phyloP scores from a whole-genome alignment of 2,888 invertebrate genomes.

The Brachyopa scutellaris region DNA sequence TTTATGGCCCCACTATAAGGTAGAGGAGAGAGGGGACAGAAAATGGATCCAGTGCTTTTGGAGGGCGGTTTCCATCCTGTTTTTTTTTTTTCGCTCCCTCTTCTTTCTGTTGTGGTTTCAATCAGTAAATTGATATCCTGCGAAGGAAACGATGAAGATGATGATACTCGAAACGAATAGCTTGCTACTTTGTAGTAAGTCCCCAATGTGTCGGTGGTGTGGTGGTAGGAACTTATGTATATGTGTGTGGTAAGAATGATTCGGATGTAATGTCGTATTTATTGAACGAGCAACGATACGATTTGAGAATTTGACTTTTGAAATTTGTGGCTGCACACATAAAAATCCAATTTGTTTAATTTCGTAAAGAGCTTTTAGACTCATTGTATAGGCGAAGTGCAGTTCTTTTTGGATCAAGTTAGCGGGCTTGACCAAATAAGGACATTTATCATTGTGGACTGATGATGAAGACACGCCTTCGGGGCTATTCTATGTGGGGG shows the following conservation, averaged over 20 bases:
- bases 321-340: slow-evolving; percentile 60
- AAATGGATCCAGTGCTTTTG: background rate
- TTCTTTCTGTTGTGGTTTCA: slow-evolving; percentile 75
- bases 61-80: background rate
- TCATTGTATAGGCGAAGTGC: slow-evolving; percentile 10
- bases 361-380: slow-evolving; percentile 59
- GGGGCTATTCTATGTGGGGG: background rate
- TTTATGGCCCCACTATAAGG: slow-evolving; percentile 24
- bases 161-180: slow-evolving; percentile 51
- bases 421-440: slow-evolving; percentile 48
- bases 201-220: slow-evolving; percentile 26
- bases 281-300: slow-evolving; percentile 33
- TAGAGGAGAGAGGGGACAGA: slow-evolving; percentile 1
- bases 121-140: slow-evolving; percentile 81
- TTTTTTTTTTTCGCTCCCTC: background rate
- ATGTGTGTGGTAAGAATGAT: slow-evolving; percentile 5
- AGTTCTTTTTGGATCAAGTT: slow-evolving; percentile 27
- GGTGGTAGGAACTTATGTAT: background rate
- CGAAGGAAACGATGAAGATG: slow-evolving; percentile 50
- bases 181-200: slow-evolving; percentile 63
- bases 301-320: slow-evolving; percentile 56
- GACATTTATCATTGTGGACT: slow-evolving; percentile 54
- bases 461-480: slow-evolving; percentile 38
- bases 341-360: slow-evolving; percentile 67
- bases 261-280: slow-evolving; percentile 17